Evolutionary conservation across 2,888 invertebrate genomes (phyloP), one percentile per base, ranked within the genome.

Genomic region (Perizoma flavofasciatum): DNA sequence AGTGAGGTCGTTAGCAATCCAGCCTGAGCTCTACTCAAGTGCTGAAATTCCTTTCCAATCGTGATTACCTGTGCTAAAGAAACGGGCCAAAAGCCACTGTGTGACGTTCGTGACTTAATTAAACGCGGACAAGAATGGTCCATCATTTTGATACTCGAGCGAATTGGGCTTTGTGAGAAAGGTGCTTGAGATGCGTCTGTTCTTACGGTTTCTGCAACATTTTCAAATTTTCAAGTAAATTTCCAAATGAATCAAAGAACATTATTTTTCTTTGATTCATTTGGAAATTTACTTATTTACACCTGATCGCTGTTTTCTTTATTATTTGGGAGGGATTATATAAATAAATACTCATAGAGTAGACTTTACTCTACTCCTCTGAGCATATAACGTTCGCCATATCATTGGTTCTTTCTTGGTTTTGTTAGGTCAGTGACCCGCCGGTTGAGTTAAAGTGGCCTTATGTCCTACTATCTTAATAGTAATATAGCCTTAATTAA

Each of bases 11-110:
- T 77, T 77, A 76, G 77, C 78, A 77, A 82, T 79, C 76, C 74
- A 65, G 67, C 74, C 61, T 70, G 79, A 74, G 74, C 67, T 70
- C 70, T 67, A 75, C 78, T 77, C 70, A 78, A 83, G 79, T 84
- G 85, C 83, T 85, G 85, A 85, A 83, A 86, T 86, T 83, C 79
- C 71, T 78, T 77, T 74, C 78, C 81, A 74, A 84, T 83, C 83
- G 75, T 77, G 84, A 85, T 86, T 85, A 83, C 83, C 85, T 84
- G 78, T 67, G 71, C 76, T 69, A 72, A 80, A 76, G 72, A 78
- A 81, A 74, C 72, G 75, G 78, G 68, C 74, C 74, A 70, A 72
- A 74, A 77, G 72, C 75, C 73, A 70, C 75, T 72, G 75, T 70
- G 66, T 75, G 70, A 78, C 69, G 82, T 77, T 79, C 85, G 85